phyloP scores from a whole-genome alignment of 2,797 vertebrate genomes.

The Neostethus bicornis region DNA sequence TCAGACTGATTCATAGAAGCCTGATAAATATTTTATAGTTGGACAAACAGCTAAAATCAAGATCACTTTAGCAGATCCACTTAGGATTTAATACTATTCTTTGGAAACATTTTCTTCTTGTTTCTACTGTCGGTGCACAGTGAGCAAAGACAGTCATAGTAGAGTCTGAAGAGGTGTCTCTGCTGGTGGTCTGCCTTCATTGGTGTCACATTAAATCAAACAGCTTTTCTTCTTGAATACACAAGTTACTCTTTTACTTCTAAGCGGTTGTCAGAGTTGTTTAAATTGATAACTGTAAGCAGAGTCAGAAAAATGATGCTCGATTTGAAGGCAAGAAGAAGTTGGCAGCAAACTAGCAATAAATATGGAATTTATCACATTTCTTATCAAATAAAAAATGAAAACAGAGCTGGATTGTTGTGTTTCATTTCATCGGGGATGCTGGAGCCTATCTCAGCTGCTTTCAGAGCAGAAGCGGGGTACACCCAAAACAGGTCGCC shows the following conservation, averaged over 20 bases:
- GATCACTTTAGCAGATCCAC: neutral
- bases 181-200: slow-evolving; percentile 27
- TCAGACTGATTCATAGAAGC: slow-evolving; percentile 21
- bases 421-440: too few species aligned
- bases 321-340: slow-evolving; percentile 26
- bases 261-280: slow-evolving; percentile 9
- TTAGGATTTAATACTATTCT: neutral
- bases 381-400: slow-evolving; percentile 11
- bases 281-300: neutral
- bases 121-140: slow-evolving; percentile 24
- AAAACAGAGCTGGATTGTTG: neutral
- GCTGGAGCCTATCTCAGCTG: too few species aligned
- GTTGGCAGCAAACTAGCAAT: slow-evolving; percentile 43
- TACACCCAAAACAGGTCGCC: too few species aligned
- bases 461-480: too few species aligned
- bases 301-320: slow-evolving; percentile 9
- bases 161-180: slow-evolving; percentile 25
- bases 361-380: slow-evolving; percentile 11
- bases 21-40: slow-evolving; percentile 3
- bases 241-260: slow-evolving; percentile 15
- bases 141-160: slow-evolving; percentile 19
- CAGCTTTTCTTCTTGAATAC: slow-evolving; percentile 13
- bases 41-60: slow-evolving; percentile 8
- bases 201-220: slow-evolving; percentile 27
- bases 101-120: slow-evolving; percentile 1